Evolutionary conservation across 2,113 vertebrate species (phyloP), one percentile per base, ranked within the genome.

Genomic region (Zingel zingel): DNA sequence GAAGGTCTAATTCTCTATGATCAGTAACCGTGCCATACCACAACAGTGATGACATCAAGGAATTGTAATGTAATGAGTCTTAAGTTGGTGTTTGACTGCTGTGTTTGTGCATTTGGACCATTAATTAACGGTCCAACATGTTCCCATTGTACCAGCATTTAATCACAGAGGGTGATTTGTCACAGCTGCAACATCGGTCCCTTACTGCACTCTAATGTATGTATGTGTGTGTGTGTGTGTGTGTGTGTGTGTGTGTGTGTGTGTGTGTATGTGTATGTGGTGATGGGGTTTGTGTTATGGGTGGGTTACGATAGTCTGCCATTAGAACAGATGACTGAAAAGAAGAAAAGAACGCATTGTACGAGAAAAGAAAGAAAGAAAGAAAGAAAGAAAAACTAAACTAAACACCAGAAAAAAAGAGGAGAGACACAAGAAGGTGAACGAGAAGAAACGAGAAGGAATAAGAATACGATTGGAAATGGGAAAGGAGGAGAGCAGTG

Each of bases 121-220:
- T 96, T 97, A 97, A 98, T 98, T 98, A 98, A 98, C 97, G 97
- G 96, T 95, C 96, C 96, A 96, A 97, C 96, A 96, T 96, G 95
- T 97, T 97, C 97, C 96, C 96, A 97, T 96, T 97, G 97, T 97
- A 96, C 96, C 96, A 97, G 97, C 97, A 96, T 98, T 98, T 98
- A 98, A 98, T 99, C 97, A 98, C 96, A 94, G 95, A 95, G 95
- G 96, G 96, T 96, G 96, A 97, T 97, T 98, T 97, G 97, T 98
- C 97, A 97, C 96, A 96, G 96, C 96, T 96, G 95, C 97, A 98
- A 98, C 97, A 98, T 97, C 97, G 98, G 97, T 97, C 97, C 97
- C 95, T 96, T 97, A 96, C 96, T 96, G 96, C 96, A 97, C 93
- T 94, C 96, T 93, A 96, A 10, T 0, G 18, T 30, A 21, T 74